Evolutionary conservation across 2,888 invertebrate genomes (phyloP).

Genomic region (Drosophila sordidula): DNA sequence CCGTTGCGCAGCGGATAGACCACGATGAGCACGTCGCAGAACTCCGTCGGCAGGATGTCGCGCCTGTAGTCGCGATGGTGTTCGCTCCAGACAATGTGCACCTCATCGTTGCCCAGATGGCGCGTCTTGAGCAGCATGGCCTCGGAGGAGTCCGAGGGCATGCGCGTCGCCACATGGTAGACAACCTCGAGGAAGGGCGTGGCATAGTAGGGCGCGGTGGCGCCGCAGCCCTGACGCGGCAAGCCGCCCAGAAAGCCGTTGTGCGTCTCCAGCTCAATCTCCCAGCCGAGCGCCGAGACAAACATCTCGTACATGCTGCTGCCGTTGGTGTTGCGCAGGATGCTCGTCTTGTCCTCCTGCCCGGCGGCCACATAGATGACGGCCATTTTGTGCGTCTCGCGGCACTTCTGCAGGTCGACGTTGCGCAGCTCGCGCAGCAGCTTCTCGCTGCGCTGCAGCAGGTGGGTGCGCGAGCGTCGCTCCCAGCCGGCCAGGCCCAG

Average conservation of each 20-base stretch:
- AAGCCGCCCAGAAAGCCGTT: constrained; percentile 98
- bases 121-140: constrained; percentile 95
- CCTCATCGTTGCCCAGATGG: constrained; percentile 98
- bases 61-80: constrained; percentile 97
- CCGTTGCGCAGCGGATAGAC: constrained; percentile 96
- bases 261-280: constrained; percentile 96
- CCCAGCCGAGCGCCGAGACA: constrained; percentile 88
- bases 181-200: constrained; percentile 96
- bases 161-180: constrained; percentile 98
- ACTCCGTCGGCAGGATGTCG: constrained; percentile 99
- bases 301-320: constrained; percentile 97
- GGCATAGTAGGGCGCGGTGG: constrained; percentile 97
- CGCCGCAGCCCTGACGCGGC: constrained; percentile 94
- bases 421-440: constrained; percentile 95
- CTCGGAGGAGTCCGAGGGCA: constrained; percentile 96
- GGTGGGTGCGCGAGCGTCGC: constrained; percentile 92
- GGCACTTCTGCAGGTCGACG: constrained; percentile 95
- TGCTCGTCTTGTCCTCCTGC: constrained; percentile 98
- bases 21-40: constrained; percentile 98
- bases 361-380: constrained; percentile 99
- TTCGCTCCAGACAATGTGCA: constrained; percentile 99
- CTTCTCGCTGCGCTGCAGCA: constrained; percentile 94
- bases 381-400: constrained; percentile 98
- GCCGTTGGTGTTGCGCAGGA: constrained; percentile 93
- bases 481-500: constrained; percentile 96